These are phyloP conservation scores for Polia nebulosa DNA, from an alignment of 2,888 invertebrate genomes.

Conservation along the genomic window DNA sequence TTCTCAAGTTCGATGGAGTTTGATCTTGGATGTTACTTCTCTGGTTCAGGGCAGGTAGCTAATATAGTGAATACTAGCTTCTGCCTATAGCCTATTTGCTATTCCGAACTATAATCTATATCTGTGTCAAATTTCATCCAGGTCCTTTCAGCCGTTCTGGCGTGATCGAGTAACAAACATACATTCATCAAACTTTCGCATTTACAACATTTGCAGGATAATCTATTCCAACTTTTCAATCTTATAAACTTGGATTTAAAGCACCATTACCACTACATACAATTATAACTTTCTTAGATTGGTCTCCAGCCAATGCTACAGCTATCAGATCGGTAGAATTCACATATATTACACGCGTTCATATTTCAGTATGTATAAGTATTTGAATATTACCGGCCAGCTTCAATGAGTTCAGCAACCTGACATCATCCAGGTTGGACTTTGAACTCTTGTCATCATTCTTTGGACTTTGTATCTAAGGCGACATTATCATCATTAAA, in stretches of 20 bases:
- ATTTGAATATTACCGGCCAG: background rate
- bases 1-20: background rate
- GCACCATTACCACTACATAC: background rate
- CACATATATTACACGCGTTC: background rate
- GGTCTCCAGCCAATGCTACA: background rate
- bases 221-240: too few species aligned
- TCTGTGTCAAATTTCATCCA: too few species aligned
- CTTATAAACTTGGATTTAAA: background rate
- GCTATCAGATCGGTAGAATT: background rate
- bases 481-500: background rate
- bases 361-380: background rate
- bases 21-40: background rate
- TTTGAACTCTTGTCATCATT: background rate
- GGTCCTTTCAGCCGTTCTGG: too few species aligned
- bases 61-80: background rate
- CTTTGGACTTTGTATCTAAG: background rate
- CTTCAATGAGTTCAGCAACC: slow-evolving; percentile 34
- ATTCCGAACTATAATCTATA: too few species aligned
- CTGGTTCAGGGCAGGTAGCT: background rate
- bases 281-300: background rate
- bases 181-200: too few species aligned
- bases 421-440: slow-evolving; percentile 9
- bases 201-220: too few species aligned
- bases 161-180: too few species aligned
- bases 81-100: too few species aligned